Base-by-base conservation (phyloP, 92 coral and sea anemone genomes). In the Zoanthus solanderi region DNA sequence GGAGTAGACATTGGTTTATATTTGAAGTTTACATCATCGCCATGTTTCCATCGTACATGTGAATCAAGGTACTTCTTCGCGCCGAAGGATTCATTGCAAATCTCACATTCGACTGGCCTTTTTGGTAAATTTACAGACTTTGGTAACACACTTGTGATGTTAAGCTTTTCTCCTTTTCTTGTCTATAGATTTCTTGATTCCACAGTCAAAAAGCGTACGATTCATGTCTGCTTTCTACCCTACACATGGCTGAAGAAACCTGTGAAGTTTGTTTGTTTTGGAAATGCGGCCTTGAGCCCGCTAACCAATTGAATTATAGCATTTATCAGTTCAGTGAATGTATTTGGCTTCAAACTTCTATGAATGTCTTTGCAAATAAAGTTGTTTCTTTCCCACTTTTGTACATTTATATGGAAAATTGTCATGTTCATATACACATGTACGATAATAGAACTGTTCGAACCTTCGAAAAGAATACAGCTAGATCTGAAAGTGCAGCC, bases 101-200 rank as follows among this genome's bases (percentile, higher is more conserved):
- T 82, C 76, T 88, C 84, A 69, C 91, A 88, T 88, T 88, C 53
- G 76, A 88, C 7, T 53, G 82, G 66, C 82, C 23, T 53, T 17
- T 79, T 60, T 50, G 83, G 68, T 78, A 88, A 85, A 73, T 88
- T 77, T 80, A 88, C 87, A 72, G 91, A 52, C 91, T 88, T 88
- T 88, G 79, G 81, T 74, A 88, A 88, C 77, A 61, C 56, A 17
- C 71, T 47, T 78, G 86, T 79, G 75, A 87, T 53, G 79, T 87
- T 80, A 84, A 72, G 80, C 56, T 80, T 84, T 71, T 85, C 57
- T 82, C 91, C 87, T 57, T 82, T 79, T 81, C 71, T 71, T 86
- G 73, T 72, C 63, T 57, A 57, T 46, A 53, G 91, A 88, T 60
- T 6, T 60, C 67, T 60, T 60, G 67, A 60, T 60, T 60, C 67